Conservation (phyloP, 1,140 invertebrate genomes). For the Anoplophora glabripennis region DNA sequence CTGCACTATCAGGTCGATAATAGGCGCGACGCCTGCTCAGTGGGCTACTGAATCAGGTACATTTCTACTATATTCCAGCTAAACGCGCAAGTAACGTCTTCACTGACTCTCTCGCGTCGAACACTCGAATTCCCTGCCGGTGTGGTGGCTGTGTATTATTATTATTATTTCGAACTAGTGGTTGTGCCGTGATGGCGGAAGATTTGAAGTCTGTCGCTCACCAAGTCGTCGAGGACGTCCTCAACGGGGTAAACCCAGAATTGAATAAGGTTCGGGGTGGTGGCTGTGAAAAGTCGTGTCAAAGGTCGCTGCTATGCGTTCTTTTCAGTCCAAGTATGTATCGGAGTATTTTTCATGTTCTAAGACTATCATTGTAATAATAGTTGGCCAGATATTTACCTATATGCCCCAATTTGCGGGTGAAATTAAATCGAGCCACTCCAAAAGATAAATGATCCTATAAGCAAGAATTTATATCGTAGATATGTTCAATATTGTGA, state of each 20-base stretch:
- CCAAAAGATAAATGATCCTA: no score
- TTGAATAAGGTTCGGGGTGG: conserved; percentile 20
- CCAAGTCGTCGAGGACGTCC: conserved; percentile 35
- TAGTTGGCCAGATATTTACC: neutral
- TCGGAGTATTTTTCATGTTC: conserved; percentile 11
- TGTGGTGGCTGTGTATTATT: conserved; percentile 5
- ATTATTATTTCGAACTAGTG: neutral
- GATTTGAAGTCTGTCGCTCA: conserved; percentile 32
- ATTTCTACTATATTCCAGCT: no score
- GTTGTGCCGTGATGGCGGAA: conserved; percentile 14
- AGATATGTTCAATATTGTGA: no score
- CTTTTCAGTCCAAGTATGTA: conserved; percentile 40
- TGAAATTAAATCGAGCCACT: no score
- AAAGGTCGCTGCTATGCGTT: conserved; percentile 37
- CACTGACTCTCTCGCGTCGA: neutral
- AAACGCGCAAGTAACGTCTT: neutral
- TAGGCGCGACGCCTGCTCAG: neutral
- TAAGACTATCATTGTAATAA: no score
- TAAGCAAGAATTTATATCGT: no score
- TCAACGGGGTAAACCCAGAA: conserved; percentile 32
- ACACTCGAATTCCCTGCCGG: neutral
- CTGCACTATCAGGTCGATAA: conserved; percentile 1
- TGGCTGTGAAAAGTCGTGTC: conserved; percentile 18
- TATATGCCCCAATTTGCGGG: no score
- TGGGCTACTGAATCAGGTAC: neutral